Percentiles rank a stretch among this genome's conserved stretches.
Evolutionary conservation across 1,140 invertebrate species (phyloP).

Genomic region (Halyomorpha halys): DNA sequence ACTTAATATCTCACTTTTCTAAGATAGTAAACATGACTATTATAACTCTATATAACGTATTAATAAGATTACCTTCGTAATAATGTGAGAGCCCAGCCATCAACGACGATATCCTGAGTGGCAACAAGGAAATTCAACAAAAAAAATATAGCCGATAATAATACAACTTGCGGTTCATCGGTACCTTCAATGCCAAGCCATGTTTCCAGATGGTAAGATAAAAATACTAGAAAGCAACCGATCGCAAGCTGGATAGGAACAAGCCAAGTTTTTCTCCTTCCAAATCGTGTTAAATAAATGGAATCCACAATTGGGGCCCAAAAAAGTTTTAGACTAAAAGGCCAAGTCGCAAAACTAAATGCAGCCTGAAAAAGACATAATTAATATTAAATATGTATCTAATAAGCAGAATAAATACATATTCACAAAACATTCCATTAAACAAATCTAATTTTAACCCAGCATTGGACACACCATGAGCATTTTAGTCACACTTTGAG

Average conservation of each 20-base stretch:
- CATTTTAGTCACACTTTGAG: no score
- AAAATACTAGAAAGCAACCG: slow-evolving; percentile 71
- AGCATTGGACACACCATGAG: no score
- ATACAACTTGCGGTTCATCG: slow-evolving; percentile 60
- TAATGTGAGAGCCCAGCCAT: slow-evolving; percentile 99
- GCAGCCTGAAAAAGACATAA: slow-evolving; percentile 64
- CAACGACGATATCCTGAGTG: slow-evolving; percentile 98
- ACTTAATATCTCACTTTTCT: neutral
- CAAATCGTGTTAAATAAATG: slow-evolving; percentile 69
- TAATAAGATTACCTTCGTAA: slow-evolving; percentile 59
- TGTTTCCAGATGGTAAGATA: slow-evolving; percentile 61
- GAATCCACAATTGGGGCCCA: slow-evolving; percentile 98
- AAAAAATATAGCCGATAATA: slow-evolving; percentile 82
- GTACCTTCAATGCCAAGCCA: slow-evolving; percentile 48
- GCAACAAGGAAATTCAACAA: slow-evolving; percentile 90
- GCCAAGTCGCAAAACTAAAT: slow-evolving; percentile 97
- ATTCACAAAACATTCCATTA: no score
- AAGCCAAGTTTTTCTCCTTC: slow-evolving; percentile 93
- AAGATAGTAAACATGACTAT: no score
- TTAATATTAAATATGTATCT: neutral
- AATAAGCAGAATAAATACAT: no score
- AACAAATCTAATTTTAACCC: no score
- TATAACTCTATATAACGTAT: no score
- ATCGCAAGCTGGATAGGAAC: slow-evolving; percentile 83
- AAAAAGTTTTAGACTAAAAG: slow-evolving; percentile 91